Evolutionary conservation across 1,140 invertebrate species (phyloP).

Genomic region (Drosophila sp.): DNA sequence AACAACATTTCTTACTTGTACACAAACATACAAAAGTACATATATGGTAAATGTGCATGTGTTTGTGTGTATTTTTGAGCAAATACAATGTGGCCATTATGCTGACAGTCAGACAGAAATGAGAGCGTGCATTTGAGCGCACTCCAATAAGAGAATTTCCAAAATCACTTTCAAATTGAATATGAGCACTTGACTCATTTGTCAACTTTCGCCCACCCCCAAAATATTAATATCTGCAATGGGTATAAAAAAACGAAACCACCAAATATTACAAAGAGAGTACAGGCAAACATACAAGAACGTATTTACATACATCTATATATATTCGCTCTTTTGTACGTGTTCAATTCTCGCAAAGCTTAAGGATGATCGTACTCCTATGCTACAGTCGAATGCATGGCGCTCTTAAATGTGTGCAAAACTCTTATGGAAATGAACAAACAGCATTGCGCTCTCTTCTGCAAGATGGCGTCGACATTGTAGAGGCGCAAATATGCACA

Average conservation of each 20-base stretch:
- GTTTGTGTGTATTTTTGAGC: not conserved
- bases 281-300: not conserved
- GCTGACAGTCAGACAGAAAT: not conserved
- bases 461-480: not conserved
- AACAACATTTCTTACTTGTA: constrained; percentile 14
- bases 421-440: not conserved
- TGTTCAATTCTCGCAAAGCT: not conserved
- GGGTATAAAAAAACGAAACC: not conserved
- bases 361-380: constrained; percentile 12
- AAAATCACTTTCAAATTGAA: too few species aligned
- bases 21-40: constrained; percentile 14
- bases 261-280: not conserved
- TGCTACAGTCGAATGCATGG: not conserved
- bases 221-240: not conserved
- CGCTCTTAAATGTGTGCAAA: not conserved
- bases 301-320: not conserved
- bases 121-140: not conserved
- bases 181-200: too few species aligned
- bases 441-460: not conserved
- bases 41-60: constrained; percentile 10
- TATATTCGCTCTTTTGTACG: constrained; percentile 1
- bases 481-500: constrained; percentile 6
- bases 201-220: too few species aligned
- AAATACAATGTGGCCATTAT: not conserved
- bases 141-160: too few species aligned